Evolutionary conservation across 2,888 invertebrate species (phyloP).

Genomic region (Calliopum simillimum): DNA sequence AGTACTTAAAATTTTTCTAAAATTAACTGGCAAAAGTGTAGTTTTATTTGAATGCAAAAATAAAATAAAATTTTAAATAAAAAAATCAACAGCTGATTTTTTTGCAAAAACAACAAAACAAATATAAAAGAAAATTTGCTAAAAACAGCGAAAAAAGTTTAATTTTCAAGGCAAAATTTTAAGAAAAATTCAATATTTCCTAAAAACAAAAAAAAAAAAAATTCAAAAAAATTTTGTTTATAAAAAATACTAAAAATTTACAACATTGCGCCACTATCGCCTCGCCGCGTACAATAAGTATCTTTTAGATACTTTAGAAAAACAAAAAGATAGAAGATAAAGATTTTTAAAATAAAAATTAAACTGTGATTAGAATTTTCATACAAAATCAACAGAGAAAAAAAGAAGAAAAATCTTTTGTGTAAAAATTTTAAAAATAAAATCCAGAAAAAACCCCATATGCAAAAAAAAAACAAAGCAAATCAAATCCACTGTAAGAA

Average conservation of each 20-base stretch:
- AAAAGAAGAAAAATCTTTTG: constrained; percentile 1
- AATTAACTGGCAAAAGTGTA: too few relatives aligned
- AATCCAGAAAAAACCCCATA: constrained; percentile 8
- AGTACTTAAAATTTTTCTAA: neutral
- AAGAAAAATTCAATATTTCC: neutral
- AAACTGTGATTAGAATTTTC: constrained; percentile 23
- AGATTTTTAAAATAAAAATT: constrained; percentile 31
- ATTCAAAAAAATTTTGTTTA: too few relatives aligned
- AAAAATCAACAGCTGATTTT: constrained; percentile 22
- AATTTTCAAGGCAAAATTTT: constrained; percentile 28
- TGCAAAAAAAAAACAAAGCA: constrained; percentile 20
- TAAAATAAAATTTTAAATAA: too few relatives aligned
- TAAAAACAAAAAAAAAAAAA: constrained; percentile 16
- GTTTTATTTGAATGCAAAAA: too few relatives aligned
- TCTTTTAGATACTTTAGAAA: constrained; percentile 13
- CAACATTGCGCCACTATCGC: too few relatives aligned
- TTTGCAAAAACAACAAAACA: constrained; percentile 1
- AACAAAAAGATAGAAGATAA: constrained; percentile 20
- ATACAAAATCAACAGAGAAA: too few relatives aligned
- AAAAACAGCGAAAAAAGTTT: constrained; percentile 14
- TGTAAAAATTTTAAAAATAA: constrained; percentile 11
- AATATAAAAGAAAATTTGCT: constrained; percentile 22
- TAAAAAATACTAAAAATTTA: too few relatives aligned
- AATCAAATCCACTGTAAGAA: constrained; percentile 28
- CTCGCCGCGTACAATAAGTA: neutral